Conservation (phyloP, 2,888 invertebrate species). For the Drosophila percnosoma region DNA sequence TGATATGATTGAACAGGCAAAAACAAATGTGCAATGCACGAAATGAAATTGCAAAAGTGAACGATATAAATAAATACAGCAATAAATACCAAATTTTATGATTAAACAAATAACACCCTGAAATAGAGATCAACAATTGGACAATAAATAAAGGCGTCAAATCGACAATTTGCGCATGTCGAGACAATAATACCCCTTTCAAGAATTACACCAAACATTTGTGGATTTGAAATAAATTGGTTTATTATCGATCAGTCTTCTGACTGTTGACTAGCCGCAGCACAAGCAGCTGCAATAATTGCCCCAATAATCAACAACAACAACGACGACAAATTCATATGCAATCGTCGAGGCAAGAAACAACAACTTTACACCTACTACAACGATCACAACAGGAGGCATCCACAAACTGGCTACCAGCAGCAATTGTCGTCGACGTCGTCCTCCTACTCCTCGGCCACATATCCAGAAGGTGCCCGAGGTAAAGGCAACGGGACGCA, state of each 20-base stretch:
- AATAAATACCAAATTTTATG: slow-evolving; percentile 21
- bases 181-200: not conserved
- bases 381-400: slow-evolving; percentile 6
- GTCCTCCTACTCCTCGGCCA: slow-evolving; percentile 21
- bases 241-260: too few species aligned
- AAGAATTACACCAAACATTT: not conserved
- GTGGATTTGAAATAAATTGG: slow-evolving; percentile 20
- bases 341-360: not conserved
- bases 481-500: slow-evolving; percentile 50
- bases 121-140: slow-evolving; percentile 17
- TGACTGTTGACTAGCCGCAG: slow-evolving; percentile 4
- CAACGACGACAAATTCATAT: not conserved
- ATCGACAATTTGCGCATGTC: not conserved
- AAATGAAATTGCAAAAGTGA: slow-evolving; percentile 36
- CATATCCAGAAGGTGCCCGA: slow-evolving; percentile 57
- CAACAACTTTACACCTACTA: slow-evolving; percentile 1
- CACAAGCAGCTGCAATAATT: slow-evolving; percentile 24
- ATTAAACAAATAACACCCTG: slow-evolving; percentile 17
- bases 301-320: slow-evolving; percentile 9
- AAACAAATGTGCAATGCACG: slow-evolving; percentile 51
- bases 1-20: slow-evolving; percentile 36
- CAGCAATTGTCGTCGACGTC: slow-evolving; percentile 2
- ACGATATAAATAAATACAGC: slow-evolving; percentile 27
- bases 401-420: slow-evolving; percentile 26
- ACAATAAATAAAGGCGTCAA: slow-evolving; percentile 1